Conservation (phyloP, 92 coral and sea anemone species). For the Desmophyllum pertusum region DNA sequence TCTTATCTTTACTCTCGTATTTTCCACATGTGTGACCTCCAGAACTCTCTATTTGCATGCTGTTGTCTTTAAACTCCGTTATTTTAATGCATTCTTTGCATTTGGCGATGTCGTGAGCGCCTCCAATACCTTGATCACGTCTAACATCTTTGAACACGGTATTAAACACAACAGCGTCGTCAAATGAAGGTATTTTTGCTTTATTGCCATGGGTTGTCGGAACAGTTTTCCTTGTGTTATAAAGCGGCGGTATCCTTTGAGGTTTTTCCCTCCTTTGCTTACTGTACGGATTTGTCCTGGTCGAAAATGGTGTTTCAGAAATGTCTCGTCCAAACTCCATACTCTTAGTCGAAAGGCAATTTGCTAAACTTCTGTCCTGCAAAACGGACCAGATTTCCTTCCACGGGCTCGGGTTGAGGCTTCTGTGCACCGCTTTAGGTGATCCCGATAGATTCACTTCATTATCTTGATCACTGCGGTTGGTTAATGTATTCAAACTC, state of each 20-base stretch:
- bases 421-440: background rate
- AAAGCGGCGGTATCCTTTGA: constrained; percentile 38
- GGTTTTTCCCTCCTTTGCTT: constrained; percentile 16
- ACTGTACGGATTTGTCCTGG: constrained; percentile 6
- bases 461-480: background rate
- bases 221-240: constrained; percentile 19
- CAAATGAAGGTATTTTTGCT: constrained; percentile 22
- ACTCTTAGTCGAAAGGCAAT: constrained; percentile 21
- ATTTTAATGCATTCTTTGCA: constrained; percentile 3
- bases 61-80: background rate
- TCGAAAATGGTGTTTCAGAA: background rate
- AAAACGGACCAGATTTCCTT: constrained; percentile 32
- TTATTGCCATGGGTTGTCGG: background rate
- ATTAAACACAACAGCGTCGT: constrained; percentile 1
- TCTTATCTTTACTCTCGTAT: background rate
- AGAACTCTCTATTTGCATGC: background rate
- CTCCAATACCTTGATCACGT: background rate
- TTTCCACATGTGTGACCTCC: constrained; percentile 1
- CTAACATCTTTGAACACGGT: constrained; percentile 2
- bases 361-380: constrained; percentile 20
- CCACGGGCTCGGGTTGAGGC: constrained; percentile 31
- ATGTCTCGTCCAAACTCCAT: constrained; percentile 25
- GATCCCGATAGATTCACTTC: background rate
- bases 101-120: background rate
- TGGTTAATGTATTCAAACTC: background rate